Evolutionary conservation across 2,888 invertebrate genomes (phyloP).

Genomic region (Chrysolina haemoptera): DNA sequence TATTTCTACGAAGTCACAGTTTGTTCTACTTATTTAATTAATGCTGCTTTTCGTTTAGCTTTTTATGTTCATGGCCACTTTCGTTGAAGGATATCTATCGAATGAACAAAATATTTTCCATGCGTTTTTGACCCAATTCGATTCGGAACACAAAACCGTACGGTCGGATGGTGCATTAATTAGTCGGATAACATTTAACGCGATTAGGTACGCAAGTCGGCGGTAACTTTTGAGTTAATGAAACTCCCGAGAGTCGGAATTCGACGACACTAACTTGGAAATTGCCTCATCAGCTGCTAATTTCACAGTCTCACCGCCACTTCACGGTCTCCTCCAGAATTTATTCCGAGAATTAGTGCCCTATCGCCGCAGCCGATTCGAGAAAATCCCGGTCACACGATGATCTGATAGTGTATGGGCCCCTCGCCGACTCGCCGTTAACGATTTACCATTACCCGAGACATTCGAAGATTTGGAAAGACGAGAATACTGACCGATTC

Average conservation of each 20-base stretch:
- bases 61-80: too few species aligned
- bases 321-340: conserved; percentile 2
- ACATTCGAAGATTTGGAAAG: too few species aligned
- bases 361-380: conserved; percentile 17
- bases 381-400: background rate
- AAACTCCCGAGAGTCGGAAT: conserved; percentile 6
- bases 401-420: conserved; percentile 3
- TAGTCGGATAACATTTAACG: conserved; percentile 2
- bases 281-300: conserved; percentile 22
- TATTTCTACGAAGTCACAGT: too few species aligned
- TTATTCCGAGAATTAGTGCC: conserved; percentile 15
- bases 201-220: conserved; percentile 12
- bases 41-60: too few species aligned
- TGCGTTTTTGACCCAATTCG: background rate
- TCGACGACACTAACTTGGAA: conserved; percentile 19
- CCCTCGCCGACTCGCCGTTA: background rate
- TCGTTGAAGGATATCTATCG: too few species aligned
- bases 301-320: conserved; percentile 12
- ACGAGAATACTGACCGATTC: too few species aligned
- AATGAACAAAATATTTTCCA: background rate
- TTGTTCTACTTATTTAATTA: too few species aligned
- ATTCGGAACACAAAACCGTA: background rate
- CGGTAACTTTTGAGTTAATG: conserved; percentile 21
- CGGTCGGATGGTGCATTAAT: conserved; percentile 3
- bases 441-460: background rate